Evolutionary conservation across 1,140 invertebrate genomes (phyloP).

Genomic region (Drosophila virilis): DNA sequence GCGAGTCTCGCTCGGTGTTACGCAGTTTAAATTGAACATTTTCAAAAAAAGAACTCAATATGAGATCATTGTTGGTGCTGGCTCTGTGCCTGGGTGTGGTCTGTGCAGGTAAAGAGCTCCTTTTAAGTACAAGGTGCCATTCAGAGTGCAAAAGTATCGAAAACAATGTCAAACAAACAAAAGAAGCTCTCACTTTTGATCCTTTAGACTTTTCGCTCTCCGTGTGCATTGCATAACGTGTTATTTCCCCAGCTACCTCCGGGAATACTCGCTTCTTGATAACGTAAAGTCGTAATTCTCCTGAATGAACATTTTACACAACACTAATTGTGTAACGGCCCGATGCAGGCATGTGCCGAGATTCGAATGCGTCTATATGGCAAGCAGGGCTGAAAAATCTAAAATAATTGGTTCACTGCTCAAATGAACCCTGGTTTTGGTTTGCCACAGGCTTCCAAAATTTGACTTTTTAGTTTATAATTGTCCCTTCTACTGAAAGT

Average conservation of each 20-base stretch:
- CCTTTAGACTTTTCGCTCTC: neutral
- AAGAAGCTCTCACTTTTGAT: neutral
- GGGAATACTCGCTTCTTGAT: slow-evolving; percentile 1
- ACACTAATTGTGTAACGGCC: slow-evolving; percentile 54
- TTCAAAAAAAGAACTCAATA: slow-evolving; percentile 39
- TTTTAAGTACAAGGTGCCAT: slow-evolving; percentile 4
- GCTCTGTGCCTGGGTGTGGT: slow-evolving; percentile 75
- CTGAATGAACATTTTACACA: slow-evolving; percentile 63
- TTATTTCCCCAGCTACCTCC: no score
- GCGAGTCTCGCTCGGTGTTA: slow-evolving; percentile 56
- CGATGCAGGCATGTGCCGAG: slow-evolving; percentile 31
- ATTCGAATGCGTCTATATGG: neutral
- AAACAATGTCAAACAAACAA: neutral
- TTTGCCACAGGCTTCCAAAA: no score
- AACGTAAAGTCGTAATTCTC: slow-evolving; percentile 8
- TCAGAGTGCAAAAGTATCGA: neutral
- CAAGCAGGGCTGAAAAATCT: no score
- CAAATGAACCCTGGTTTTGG: no score
- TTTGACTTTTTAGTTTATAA: no score
- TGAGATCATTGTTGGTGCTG: slow-evolving; percentile 71
- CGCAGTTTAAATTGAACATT: slow-evolving; percentile 30
- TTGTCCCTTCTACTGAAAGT: no score
- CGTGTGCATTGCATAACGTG: neutral
- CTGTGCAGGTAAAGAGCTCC: slow-evolving; percentile 70
- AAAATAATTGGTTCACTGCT: no score